Evolutionary conservation across 2,113 vertebrate species (phyloP).

Genomic region (Myanophis thanlyinensis): DNA sequence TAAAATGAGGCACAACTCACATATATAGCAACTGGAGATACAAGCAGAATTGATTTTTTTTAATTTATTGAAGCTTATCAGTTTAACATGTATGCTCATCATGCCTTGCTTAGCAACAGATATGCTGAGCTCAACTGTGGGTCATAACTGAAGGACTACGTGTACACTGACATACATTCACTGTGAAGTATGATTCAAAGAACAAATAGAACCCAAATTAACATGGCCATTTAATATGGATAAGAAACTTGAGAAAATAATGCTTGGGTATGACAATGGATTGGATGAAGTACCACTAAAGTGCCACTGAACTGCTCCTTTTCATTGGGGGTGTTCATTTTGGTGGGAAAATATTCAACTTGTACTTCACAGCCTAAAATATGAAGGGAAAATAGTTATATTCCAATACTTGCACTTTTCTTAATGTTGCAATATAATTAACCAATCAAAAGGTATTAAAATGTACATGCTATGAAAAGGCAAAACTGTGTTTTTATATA

Average conservation of each 20-base stretch:
- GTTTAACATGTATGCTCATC: neutral
- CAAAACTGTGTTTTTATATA: neutral
- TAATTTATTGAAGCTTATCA: neutral
- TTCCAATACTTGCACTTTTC: neutral
- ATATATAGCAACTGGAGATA: neutral
- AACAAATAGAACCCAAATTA: neutral
- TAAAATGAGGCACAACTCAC: neutral
- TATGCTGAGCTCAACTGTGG: neutral
- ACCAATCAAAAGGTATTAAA: neutral
- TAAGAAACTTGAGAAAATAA: neutral
- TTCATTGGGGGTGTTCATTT: neutral
- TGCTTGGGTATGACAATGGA: neutral
- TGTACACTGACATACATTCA: neutral
- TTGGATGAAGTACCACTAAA: neutral
- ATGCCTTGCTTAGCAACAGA: neutral
- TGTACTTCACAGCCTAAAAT: neutral
- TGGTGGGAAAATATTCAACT: neutral
- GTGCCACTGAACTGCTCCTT: neutral
- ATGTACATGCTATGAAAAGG: neutral
- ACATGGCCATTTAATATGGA: neutral
- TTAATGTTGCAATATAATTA: neutral
- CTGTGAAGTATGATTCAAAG: neutral
- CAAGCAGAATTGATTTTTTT: neutral
- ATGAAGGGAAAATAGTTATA: neutral
- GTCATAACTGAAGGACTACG: neutral